A percentile compares a stretch with the other conserved stretches of the same genome.
Evolutionary conservation across 2,113 vertebrate genomes (phyloP).

Genomic region (Perccottus glenii): DNA sequence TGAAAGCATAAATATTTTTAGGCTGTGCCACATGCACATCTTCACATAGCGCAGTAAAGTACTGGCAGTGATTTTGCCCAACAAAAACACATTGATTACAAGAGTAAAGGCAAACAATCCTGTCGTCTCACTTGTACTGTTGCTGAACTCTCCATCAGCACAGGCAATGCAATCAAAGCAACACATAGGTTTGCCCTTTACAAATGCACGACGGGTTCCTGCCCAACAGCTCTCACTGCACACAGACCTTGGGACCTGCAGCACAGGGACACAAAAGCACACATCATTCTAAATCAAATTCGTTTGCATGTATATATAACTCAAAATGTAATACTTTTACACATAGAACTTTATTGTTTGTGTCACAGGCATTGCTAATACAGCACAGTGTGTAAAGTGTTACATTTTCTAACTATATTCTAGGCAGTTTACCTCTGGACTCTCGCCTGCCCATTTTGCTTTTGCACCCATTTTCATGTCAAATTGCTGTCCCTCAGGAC

Average conservation of each 20-base stretch:
- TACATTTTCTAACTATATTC: not conserved
- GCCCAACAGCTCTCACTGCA: constrained; percentile 80
- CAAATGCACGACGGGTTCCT: constrained; percentile 72
- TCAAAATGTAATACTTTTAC: too few species aligned
- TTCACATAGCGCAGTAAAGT: constrained; percentile 56
- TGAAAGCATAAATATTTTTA: constrained; percentile 78
- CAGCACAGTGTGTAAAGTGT: too few species aligned
- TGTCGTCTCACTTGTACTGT: constrained; percentile 80
- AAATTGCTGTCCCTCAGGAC: constrained; percentile 72
- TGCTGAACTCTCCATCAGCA: constrained; percentile 79
- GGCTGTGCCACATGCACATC: constrained; percentile 61
- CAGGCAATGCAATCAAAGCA: constrained; percentile 82
- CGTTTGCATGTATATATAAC: too few species aligned
- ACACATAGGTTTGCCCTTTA: constrained; percentile 79
- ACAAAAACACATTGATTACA: constrained; percentile 58
- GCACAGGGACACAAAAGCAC: constrained; percentile 10
- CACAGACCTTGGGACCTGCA: constrained; percentile 75
- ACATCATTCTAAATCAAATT: not conserved
- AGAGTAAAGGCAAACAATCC: constrained; percentile 62
- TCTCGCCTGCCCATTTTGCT: constrained; percentile 73
- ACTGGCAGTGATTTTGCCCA: constrained; percentile 57
- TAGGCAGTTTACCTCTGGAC: constrained; percentile 53
- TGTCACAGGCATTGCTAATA: too few species aligned
- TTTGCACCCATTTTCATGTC: constrained; percentile 66
- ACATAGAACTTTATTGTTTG: too few species aligned